These are phyloP conservation scores for Pelosia muscerda DNA, from an alignment of 2,888 invertebrate genomes.

Conservation along the genomic window DNA sequence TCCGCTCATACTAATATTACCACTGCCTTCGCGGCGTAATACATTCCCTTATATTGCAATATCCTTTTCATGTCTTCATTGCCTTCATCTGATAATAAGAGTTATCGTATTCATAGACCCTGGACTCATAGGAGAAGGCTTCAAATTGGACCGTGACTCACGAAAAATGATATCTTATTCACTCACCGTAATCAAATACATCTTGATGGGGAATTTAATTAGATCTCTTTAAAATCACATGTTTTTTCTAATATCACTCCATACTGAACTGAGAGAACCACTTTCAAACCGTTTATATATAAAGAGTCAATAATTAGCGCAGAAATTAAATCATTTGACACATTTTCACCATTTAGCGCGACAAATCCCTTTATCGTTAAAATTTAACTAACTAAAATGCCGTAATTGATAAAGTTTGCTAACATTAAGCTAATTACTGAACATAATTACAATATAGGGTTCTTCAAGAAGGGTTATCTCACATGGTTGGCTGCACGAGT, in stretches of 20 bases:
- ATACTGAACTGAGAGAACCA: conserved; percentile 18
- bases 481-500: too few species aligned
- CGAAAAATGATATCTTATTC: not conserved
- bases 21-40: too few species aligned
- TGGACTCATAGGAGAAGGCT: too few species aligned
- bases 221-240: conserved; percentile 4
- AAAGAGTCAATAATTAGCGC: conserved; percentile 36
- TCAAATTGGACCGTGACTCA: too few species aligned
- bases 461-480: too few species aligned
- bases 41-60: too few species aligned
- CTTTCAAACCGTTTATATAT: conserved; percentile 22
- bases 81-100: too few species aligned
- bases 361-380: conserved; percentile 40
- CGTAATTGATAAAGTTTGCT: not conserved
- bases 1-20: too few species aligned
- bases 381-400: conserved; percentile 7
- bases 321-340: conserved; percentile 31
- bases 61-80: too few species aligned
- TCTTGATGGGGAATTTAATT: conserved; percentile 12
- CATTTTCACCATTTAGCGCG: conserved; percentile 39
- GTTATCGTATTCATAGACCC: too few species aligned
- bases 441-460: too few species aligned
- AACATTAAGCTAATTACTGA: conserved; percentile 9
- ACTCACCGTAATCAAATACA: conserved; percentile 36
- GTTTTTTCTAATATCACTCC: conserved; percentile 1